Base-by-base conservation (phyloP, 2,113 vertebrate genomes). In the Oncorhynchus mykiss region DNA sequence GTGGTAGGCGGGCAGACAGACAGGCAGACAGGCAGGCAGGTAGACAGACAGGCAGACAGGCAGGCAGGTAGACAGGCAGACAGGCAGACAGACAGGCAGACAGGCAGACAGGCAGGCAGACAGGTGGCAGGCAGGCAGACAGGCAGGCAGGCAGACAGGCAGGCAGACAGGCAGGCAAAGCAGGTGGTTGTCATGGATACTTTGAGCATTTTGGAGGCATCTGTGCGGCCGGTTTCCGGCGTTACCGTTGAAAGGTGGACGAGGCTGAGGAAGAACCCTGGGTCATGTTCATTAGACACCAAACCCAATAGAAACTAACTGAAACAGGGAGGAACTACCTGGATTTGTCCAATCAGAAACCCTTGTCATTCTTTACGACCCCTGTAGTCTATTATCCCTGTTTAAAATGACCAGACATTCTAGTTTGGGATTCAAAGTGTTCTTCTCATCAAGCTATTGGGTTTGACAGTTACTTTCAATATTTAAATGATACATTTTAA, bases 331-430 rank as follows among this genome's bases (percentile, higher is more conserved):
- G 51, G 16, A 16, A 54, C 34, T 39, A 39, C 34, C 34, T 39
- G 39, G 39, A 39, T 39, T 39, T 39, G 39, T 39, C 39, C 39
- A 39, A 39, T 9, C 8, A 39, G 39, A 9, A 39, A 39, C 8
- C 39, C 39, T 39, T 39, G 39, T 39, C 7, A 39, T 39, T 80
- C 69, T 69, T 77, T 54, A 67, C 24, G n/a, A 20, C 29, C 5
- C 62, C 48, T 5, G 29, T 87, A 78, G 86, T 84, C 73, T 71
- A 5, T 85, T 76, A 79, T 77, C 5, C 31, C n/a, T 31, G 48
- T 77, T 82, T 76, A 66, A 66, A 72, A 82, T 77, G 75, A 78
- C 66, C 80, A 76, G 70, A 82, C 76, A 79, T 82, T 83, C 73
- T 67, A 69, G 51, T 67, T 13, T 74, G 39, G 39, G 74, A 80